Evolutionary conservation across 2,113 vertebrate species (phyloP).

Genomic region (Oxyruncus cristatus): DNA sequence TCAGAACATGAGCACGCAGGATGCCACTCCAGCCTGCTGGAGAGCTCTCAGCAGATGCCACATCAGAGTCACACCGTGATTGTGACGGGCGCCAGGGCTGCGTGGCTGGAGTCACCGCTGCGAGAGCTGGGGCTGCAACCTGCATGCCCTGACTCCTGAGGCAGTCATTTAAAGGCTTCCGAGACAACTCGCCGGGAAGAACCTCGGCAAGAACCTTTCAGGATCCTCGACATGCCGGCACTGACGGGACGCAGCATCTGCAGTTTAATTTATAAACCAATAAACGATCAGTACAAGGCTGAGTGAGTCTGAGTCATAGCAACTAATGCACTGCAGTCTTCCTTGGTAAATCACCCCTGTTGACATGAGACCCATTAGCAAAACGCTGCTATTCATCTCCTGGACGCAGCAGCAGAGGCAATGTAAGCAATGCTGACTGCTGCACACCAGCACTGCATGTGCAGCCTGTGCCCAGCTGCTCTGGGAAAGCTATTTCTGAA

Average conservation of each 20-base stretch:
- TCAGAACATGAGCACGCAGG: background rate
- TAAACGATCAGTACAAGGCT: background rate
- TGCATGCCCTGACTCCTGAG: background rate
- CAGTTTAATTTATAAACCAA: slow-evolving; percentile 24
- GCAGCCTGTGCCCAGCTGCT: background rate
- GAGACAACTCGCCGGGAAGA: background rate
- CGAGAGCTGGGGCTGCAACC: background rate
- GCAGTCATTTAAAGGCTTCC: background rate
- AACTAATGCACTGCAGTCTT: slow-evolving; percentile 42
- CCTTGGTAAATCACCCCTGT: slow-evolving; percentile 30
- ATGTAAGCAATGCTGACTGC: background rate
- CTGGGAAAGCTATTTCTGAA: background rate
- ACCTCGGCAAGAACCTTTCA: background rate
- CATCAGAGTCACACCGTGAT: background rate
- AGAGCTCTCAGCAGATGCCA: background rate
- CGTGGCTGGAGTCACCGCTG: background rate
- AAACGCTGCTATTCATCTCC: slow-evolving; percentile 20
- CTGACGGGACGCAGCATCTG: background rate
- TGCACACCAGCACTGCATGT: background rate
- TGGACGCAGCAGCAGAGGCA: background rate
- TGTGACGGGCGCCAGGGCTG: background rate
- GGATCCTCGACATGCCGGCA: background rate
- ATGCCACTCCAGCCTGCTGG: background rate
- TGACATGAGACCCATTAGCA: slow-evolving; percentile 45
- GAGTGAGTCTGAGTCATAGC: slow-evolving; percentile 12